These are phyloP conservation scores for Erebia palarica DNA, from an alignment of 2,888 invertebrate genomes.

Conservation along the genomic window DNA sequence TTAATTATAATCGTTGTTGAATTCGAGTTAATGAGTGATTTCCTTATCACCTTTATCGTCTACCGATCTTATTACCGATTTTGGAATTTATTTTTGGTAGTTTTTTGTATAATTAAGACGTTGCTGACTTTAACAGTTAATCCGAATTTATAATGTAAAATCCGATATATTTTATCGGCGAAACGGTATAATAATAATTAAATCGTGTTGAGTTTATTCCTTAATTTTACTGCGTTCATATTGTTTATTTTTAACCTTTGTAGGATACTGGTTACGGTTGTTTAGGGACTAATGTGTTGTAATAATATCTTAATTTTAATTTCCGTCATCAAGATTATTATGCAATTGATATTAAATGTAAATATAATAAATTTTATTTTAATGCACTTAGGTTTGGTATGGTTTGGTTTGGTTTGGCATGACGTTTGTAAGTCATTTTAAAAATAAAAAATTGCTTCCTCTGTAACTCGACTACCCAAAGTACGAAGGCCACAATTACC, in stretches of 20 bases:
- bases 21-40: slow-evolving; percentile 37
- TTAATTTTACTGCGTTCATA: not conserved
- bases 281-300: not conserved
- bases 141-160: slow-evolving; percentile 16
- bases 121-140: slow-evolving; percentile 19
- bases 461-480: too few species aligned
- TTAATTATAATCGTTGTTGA: slow-evolving; percentile 38
- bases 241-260: not conserved
- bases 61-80: slow-evolving; percentile 30
- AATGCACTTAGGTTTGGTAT: not conserved
- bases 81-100: slow-evolving; percentile 29
- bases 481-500: too few species aligned
- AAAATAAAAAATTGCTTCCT: not conserved
- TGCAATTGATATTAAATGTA: too few species aligned
- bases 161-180: slow-evolving; percentile 4
- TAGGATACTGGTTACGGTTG: not conserved
- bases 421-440: too few species aligned
- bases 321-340: not conserved
- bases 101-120: slow-evolving; percentile 25
- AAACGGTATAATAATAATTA: not conserved
- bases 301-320: too few species aligned
- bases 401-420: too few species aligned
- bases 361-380: not conserved
- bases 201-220: not conserved
- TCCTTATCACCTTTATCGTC: slow-evolving; percentile 29